Percentiles rank a stretch among this genome's conserved stretches.
phyloP scores from a whole-genome alignment of 2,797 vertebrate species.

The Mastacembelus armatus region DNA sequence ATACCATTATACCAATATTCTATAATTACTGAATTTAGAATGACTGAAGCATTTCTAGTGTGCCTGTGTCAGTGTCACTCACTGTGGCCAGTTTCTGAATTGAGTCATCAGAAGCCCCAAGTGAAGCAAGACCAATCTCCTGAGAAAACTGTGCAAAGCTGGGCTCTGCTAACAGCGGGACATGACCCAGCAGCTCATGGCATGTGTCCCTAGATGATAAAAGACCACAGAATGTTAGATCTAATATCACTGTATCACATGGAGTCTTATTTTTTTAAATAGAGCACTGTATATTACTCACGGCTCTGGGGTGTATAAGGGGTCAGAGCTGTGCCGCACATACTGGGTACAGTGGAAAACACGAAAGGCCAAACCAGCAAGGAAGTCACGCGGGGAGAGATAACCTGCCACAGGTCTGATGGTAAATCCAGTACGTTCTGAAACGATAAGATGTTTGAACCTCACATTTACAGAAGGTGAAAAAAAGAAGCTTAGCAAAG shows the following conservation, averaged over 20 bases:
- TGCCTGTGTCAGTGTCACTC: slow-evolving; percentile 67
- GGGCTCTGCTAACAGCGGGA: slow-evolving; percentile 93
- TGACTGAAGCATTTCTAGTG: slow-evolving; percentile 16
- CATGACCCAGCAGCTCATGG: slow-evolving; percentile 94
- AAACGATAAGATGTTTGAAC: slow-evolving; percentile 45
- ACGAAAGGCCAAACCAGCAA: slow-evolving; percentile 96
- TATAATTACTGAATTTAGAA: background rate
- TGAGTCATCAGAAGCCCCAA: slow-evolving; percentile 93
- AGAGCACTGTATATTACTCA: slow-evolving; percentile 73
- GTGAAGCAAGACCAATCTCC: slow-evolving; percentile 94
- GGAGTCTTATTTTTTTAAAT: background rate
- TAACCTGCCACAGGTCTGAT: slow-evolving; percentile 97
- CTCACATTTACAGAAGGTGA: background rate
- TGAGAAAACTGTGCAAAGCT: slow-evolving; percentile 97
- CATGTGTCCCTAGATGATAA: slow-evolving; percentile 90
- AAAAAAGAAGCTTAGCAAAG: background rate
- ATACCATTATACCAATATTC: slow-evolving; percentile 55
- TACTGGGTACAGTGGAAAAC: slow-evolving; percentile 99
- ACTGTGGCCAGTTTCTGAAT: slow-evolving; percentile 95
- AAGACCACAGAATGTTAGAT: slow-evolving; percentile 22
- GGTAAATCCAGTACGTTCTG: slow-evolving; percentile 95
- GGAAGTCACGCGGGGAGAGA: slow-evolving; percentile 95
- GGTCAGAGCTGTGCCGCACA: slow-evolving; percentile 96
- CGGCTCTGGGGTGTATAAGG: slow-evolving; percentile 98
- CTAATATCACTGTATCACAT: background rate